Evolutionary conservation across 2,113 vertebrate genomes (phyloP), one percentile per base, ranked within the genome.

Genomic region (Crotalus horridus): DNA sequence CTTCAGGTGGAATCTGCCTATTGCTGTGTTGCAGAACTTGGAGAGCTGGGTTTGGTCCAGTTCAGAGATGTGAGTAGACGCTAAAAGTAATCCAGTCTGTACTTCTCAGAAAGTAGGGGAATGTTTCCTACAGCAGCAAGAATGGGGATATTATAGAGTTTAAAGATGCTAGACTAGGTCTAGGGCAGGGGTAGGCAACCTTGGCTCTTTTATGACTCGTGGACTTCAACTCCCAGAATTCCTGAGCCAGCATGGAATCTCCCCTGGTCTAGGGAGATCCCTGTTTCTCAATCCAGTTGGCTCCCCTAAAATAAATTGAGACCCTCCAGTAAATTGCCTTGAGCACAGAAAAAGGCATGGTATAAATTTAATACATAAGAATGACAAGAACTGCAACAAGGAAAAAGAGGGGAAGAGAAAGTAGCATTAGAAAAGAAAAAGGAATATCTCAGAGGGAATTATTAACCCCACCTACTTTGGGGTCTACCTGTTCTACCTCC

Each of bases 1-100:
- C 97, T 98, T 21, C 98, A 98, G 94, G 98, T 97, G 94, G 98
- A 98, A 87, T 97, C 98, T 88, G 98, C 98, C 0, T 98, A 98
- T 53, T 98, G 98, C 96, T 98, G 98, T 0, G 97, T 98, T 13
- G 97, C 98, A 0, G 98, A 98, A 95, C 98, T 98, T 0, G 98
- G 98, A 24, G 98, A 98, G 89, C 97, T 98, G 56, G 98, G 98
- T 3, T 93, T 98, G 94, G 98, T 97, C 64, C 98, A 98, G 94
- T 98, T 98, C 95, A 96, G 98, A 96, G 98, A 98, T 1, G 98
- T 98, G 94, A 97, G 98, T 97, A 90, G 20, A 64, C 88, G 86
- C 56, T 29, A 81, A 81, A 39, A 20, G 33, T 81, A 81, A 81
- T 7, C 69, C 56, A 20, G 20, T 2, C 20, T 39, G 64, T 3